A percentile compares a stretch with the other conserved stretches of the same genome.
Evolutionary conservation across 2,888 invertebrate species (phyloP).

Genomic region (Parnassius apollo): DNA sequence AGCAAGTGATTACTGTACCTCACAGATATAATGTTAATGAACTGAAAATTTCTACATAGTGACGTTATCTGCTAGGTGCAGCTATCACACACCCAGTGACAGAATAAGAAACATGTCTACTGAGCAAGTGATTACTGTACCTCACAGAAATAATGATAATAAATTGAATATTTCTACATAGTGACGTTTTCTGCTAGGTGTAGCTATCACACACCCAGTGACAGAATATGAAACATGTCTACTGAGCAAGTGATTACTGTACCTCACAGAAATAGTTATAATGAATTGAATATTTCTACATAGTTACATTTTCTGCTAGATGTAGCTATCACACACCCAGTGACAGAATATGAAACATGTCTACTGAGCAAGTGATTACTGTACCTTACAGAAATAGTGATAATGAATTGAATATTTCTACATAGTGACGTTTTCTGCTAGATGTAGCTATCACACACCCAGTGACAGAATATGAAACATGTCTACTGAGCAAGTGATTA

Average conservation of each 20-base stretch:
- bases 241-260: slow-evolving; percentile 34
- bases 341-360: slow-evolving; percentile 33
- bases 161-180: too few relatives aligned
- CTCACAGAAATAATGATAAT: too few relatives aligned
- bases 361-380: slow-evolving; percentile 29
- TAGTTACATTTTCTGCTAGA: slow-evolving; percentile 1
- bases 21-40: too few relatives aligned
- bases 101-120: too few relatives aligned
- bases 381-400: slow-evolving; percentile 18
- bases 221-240: slow-evolving; percentile 33
- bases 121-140: too few relatives aligned
- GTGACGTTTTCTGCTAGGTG: too few relatives aligned
- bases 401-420: too few relatives aligned
- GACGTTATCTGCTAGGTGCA: too few relatives aligned
- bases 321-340: slow-evolving; percentile 8
- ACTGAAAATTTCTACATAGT: too few relatives aligned
- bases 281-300: not conserved
- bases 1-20: too few relatives aligned
- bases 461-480: slow-evolving; percentile 36
- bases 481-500: slow-evolving; percentile 29
- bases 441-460: slow-evolving; percentile 35
- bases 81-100: too few relatives aligned
- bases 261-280: slow-evolving; percentile 20
- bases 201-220: too few relatives aligned
- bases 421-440: slow-evolving; percentile 17